phyloP scores from a whole-genome alignment of 1,140 invertebrate genomes.

The Phymorhynchus buccinoides region DNA sequence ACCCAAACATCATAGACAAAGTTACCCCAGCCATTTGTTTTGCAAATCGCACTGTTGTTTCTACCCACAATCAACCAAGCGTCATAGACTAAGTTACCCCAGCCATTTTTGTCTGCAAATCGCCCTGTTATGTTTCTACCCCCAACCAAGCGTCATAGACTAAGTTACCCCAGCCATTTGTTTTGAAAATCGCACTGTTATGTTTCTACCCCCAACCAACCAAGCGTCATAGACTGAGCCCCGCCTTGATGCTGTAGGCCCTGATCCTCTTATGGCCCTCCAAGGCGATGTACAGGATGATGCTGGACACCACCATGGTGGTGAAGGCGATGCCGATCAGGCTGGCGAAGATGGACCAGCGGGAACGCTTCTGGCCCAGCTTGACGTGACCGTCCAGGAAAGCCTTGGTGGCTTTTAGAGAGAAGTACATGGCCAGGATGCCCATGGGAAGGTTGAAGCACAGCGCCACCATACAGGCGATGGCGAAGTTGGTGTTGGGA shows the following conservation, averaged over 20 bases:
- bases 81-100: too few species aligned
- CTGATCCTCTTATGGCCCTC: background rate
- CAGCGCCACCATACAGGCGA: slow-evolving; percentile 36
- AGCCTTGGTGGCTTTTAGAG: slow-evolving; percentile 37
- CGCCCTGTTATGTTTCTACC: too few species aligned
- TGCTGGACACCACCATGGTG: slow-evolving; percentile 5
- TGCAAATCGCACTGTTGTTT: too few species aligned
- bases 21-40: too few species aligned
- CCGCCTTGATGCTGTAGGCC: background rate
- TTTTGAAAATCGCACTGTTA: too few species aligned
- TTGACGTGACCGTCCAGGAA: slow-evolving; percentile 34
- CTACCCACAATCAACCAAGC: too few species aligned
- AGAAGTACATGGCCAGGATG: slow-evolving; percentile 38
- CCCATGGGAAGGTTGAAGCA: slow-evolving; percentile 45
- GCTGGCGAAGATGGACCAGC: slow-evolving; percentile 7
- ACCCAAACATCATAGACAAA: too few species aligned
- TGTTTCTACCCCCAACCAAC: background rate
- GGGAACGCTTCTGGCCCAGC: background rate
- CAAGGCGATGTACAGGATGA: background rate
- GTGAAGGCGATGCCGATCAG: background rate
- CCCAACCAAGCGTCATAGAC: too few species aligned
- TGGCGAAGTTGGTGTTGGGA: slow-evolving; percentile 42
- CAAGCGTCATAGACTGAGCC: background rate
- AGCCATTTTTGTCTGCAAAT: too few species aligned
- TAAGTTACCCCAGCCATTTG: background rate